These are phyloP conservation scores for Zaprionus ghesquierei DNA, from an alignment of 1,140 invertebrate species.

Conservation along the genomic window DNA sequence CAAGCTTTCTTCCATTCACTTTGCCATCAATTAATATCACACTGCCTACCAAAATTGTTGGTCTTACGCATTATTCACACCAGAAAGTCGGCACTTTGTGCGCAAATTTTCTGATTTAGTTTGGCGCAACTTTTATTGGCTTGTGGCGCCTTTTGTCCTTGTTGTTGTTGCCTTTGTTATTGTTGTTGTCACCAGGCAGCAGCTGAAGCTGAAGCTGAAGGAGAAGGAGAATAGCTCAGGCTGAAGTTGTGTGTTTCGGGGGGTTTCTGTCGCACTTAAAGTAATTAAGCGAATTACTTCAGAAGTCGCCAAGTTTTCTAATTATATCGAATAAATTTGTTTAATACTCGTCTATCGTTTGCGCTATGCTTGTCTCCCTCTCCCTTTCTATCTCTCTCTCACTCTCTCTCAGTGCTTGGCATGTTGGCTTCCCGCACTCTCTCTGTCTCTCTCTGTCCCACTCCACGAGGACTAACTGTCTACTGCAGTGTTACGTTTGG, in stretches of 20 bases:
- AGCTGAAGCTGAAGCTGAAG: background rate
- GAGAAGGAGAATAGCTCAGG: background rate
- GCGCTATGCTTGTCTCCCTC: slow-evolving; percentile 1
- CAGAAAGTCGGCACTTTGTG: slow-evolving; percentile 56
- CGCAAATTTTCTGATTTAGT: slow-evolving; percentile 56
- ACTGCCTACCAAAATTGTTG: slow-evolving; percentile 44
- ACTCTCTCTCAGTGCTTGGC: background rate
- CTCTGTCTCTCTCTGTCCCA: background rate
- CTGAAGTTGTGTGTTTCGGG: too few species aligned
- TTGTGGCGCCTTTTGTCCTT: slow-evolving; percentile 59
- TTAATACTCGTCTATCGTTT: slow-evolving; percentile 69
- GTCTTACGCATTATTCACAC: slow-evolving; percentile 49
- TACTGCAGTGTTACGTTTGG: slow-evolving; percentile 1
- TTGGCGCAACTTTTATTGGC: slow-evolving; percentile 69
- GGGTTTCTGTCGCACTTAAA: slow-evolving; percentile 66
- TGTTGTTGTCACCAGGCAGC: slow-evolving; percentile 64
- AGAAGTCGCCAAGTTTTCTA: slow-evolving; percentile 82
- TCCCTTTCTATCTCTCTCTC: background rate
- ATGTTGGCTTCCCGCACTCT: background rate
- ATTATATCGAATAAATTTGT: slow-evolving; percentile 82
- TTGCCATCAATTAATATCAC: slow-evolving; percentile 62
- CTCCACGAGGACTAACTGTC: background rate
- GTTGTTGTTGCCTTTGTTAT: slow-evolving; percentile 53
- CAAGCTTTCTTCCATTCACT: background rate
- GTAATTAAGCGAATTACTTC: slow-evolving; percentile 81